Evolutionary conservation across 2,113 vertebrate genomes (phyloP).

Genomic region (Reinhardtius hippoglossoides): DNA sequence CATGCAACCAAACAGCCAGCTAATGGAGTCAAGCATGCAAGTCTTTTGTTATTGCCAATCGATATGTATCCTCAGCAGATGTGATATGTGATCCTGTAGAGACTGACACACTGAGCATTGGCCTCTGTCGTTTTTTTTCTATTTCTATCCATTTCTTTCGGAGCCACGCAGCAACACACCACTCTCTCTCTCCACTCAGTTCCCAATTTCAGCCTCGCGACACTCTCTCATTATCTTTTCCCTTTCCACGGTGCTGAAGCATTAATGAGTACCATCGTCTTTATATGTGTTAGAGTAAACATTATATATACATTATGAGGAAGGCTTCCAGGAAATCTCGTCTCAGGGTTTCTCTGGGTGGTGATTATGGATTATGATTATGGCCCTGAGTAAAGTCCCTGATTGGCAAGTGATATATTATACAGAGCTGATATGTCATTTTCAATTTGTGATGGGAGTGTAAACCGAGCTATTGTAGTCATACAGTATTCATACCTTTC

Average conservation of each 20-base stretch:
- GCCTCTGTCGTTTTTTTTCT: conserved; percentile 5
- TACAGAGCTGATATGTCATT: conserved; percentile 32
- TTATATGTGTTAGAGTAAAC: conserved; percentile 15
- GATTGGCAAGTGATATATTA: conserved; percentile 38
- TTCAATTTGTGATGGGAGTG: conserved; percentile 29
- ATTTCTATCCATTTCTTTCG: not conserved
- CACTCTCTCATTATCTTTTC: conserved; percentile 28
- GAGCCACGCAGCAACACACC: not conserved
- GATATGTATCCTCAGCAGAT: conserved; percentile 69
- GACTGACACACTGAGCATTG: no score
- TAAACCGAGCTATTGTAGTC: conserved; percentile 11
- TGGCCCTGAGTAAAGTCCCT: conserved; percentile 21
- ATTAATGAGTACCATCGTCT: conserved; percentile 35
- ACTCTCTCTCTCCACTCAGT: conserved; percentile 3
- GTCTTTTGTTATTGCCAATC: conserved; percentile 77
- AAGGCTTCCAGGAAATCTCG: conserved; percentile 39
- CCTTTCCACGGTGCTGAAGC: conserved; percentile 10
- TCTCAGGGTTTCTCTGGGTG: conserved; percentile 38
- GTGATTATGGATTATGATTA: conserved; percentile 50
- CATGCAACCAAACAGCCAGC: conserved; percentile 37
- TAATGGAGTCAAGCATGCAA: conserved; percentile 70
- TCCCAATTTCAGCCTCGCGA: conserved; percentile 23
- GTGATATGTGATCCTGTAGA: conserved; percentile 75
- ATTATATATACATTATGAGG: conserved; percentile 39
- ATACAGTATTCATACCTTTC: not conserved